phyloP scores from a whole-genome alignment of 2,797 vertebrate species.

The Hozukius guyotensis region DNA sequence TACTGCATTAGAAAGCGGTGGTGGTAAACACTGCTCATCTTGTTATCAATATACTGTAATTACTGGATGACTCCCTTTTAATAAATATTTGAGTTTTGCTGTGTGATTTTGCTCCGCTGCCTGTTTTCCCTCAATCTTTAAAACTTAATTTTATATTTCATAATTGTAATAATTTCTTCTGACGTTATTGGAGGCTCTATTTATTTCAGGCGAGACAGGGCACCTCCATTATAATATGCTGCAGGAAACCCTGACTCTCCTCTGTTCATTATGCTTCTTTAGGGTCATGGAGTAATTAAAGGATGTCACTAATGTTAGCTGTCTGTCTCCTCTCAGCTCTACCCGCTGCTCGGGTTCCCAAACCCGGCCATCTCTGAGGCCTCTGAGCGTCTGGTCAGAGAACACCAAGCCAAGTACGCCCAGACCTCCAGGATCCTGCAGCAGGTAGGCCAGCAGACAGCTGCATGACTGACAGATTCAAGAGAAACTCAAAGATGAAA shows the following conservation, averaged over 20 bases:
- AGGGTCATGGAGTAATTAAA: neutral
- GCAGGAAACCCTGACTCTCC: neutral
- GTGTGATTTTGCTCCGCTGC: neutral
- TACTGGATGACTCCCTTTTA: neutral
- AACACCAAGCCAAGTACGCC: constrained; percentile 72
- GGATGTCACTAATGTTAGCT: neutral
- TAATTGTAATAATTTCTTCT: neutral
- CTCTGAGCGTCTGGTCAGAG: constrained; percentile 71
- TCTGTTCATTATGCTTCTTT: neutral
- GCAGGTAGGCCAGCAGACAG: constrained; percentile 69
- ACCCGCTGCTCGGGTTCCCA: constrained; percentile 77
- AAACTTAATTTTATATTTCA: no score
- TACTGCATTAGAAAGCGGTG: neutral
- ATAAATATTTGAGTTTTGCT: neutral
- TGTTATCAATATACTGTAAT: neutral
- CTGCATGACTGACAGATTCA: neutral
- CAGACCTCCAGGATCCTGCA: constrained; percentile 76
- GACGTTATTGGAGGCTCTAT: neutral
- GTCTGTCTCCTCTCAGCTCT: constrained; percentile 64
- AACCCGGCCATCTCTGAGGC: constrained; percentile 64
- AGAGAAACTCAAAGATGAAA: neutral
- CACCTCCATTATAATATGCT: neutral
- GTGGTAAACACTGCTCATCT: neutral
- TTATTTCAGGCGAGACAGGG: neutral
- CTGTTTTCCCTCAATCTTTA: neutral